Conservation (phyloP, 2,888 invertebrate genomes). For the Chymomyza fuscimana region DNA sequence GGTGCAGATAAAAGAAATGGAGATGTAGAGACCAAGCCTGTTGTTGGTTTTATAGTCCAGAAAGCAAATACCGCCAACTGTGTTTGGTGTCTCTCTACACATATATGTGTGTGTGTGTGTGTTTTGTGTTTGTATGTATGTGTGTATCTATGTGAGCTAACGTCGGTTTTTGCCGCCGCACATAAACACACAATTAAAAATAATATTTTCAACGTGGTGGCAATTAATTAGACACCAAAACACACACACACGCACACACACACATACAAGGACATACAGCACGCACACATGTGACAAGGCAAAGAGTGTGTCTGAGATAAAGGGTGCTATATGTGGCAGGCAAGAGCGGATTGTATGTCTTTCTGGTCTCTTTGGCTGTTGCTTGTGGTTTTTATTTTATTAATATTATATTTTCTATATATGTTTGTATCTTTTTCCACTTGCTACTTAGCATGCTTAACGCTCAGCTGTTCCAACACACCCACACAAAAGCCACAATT, state of each 20-base stretch:
- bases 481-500: neutral
- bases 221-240: conserved; percentile 74
- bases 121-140: conserved; percentile 19
- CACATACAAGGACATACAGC: conserved; percentile 10
- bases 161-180: conserved; percentile 27
- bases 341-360: neutral
- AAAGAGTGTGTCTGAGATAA: conserved; percentile 15
- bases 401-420: conserved; percentile 7
- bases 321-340: conserved; percentile 4
- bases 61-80: conserved; percentile 39
- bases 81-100: neutral
- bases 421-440: neutral
- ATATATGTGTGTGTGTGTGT: neutral
- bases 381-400: conserved; percentile 10
- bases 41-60: conserved; percentile 20
- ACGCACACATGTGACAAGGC: conserved; percentile 38
- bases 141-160: conserved; percentile 18
- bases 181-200: conserved; percentile 77
- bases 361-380: conserved; percentile 2
- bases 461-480: conserved; percentile 3
- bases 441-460: neutral
- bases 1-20: conserved; percentile 1
- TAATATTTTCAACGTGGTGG: conserved; percentile 76
- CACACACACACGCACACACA: conserved; percentile 17
- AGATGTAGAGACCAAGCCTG: conserved; percentile 8